Conservation (phyloP, 2,888 invertebrate genomes). For the Hypena proboscidalis region DNA sequence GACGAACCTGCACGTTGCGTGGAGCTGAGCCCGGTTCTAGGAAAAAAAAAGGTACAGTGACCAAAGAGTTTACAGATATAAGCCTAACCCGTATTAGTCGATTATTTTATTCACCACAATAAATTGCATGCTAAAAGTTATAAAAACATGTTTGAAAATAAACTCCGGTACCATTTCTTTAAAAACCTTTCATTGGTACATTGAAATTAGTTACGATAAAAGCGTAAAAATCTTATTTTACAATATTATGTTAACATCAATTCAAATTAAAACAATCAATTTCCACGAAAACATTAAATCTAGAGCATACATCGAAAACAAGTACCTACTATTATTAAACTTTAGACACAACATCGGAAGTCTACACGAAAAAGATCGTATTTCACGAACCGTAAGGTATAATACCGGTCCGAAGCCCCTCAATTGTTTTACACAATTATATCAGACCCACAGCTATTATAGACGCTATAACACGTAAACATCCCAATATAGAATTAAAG, state of each 20-base stretch:
- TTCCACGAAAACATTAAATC: too few relatives aligned
- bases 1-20: conserved; percentile 96
- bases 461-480: conserved; percentile 65
- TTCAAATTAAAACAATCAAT: too few relatives aligned
- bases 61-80: not conserved
- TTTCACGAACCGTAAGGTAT: not conserved
- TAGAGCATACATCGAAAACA: too few relatives aligned
- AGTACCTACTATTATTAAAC: too few relatives aligned
- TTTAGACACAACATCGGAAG: too few relatives aligned
- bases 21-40: conserved; percentile 98
- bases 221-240: too few relatives aligned
- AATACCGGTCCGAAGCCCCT: conserved; percentile 11
- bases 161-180: not conserved
- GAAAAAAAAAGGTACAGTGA: conserved; percentile 15
- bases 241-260: conserved; percentile 23
- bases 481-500: conserved; percentile 69
- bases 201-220: too few relatives aligned
- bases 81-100: not conserved
- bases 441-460: conserved; percentile 49
- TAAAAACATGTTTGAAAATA: not conserved
- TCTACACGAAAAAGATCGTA: too few relatives aligned
- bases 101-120: not conserved
- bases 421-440: conserved; percentile 38
- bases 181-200: too few relatives aligned
- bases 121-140: not conserved